Conservation (phyloP, 2,113 vertebrate genomes). For the Halichoerus grypus region DNA sequence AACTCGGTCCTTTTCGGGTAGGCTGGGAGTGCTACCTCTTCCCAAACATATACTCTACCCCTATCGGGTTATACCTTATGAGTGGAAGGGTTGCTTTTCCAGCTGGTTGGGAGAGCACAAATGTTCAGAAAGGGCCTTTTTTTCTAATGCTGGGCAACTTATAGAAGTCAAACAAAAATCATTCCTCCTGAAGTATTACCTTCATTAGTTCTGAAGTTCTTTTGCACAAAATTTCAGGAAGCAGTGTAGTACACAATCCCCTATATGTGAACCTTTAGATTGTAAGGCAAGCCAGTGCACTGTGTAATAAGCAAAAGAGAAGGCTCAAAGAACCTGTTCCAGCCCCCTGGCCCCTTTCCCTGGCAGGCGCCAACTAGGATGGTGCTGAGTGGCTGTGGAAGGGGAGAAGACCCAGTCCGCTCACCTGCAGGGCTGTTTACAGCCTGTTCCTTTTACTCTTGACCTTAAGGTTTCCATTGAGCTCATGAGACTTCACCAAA, state of each 20-base stretch:
- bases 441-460: not conserved
- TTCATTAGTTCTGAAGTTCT: conserved; percentile 41
- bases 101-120: conserved; percentile 66
- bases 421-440: not conserved
- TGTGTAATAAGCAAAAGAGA: conserved; percentile 1
- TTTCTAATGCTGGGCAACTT: conserved; percentile 51
- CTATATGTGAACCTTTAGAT: conserved; percentile 19
- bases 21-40: conserved; percentile 14
- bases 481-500: conserved; percentile 47
- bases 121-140: conserved; percentile 73
- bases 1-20: conserved; percentile 54
- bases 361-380: not conserved
- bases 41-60: not conserved
- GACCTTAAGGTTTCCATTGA: not conserved
- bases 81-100: conserved; percentile 61
- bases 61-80: not conserved
- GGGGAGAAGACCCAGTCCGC: not conserved
- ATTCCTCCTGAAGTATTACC: conserved; percentile 10
- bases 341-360: not conserved
- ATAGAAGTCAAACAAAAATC: not conserved
- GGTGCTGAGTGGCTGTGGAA: not conserved
- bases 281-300: conserved; percentile 1
- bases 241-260: conserved; percentile 43
- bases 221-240: conserved; percentile 65
- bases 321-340: not conserved